phyloP scores from a whole-genome alignment of 2,113 vertebrate genomes.

The Motacilla alba region DNA sequence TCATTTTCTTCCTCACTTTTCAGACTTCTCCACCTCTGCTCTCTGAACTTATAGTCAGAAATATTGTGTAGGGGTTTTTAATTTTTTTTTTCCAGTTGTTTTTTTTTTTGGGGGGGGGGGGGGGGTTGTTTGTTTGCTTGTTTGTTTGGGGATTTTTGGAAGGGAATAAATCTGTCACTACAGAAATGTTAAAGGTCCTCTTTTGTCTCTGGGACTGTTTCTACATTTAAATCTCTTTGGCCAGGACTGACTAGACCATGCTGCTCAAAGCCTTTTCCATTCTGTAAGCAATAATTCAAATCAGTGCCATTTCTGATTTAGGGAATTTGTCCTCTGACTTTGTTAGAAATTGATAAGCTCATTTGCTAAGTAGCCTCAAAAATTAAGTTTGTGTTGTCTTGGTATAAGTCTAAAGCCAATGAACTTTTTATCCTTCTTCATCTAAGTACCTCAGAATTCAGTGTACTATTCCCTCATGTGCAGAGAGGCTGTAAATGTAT shows the following conservation, averaged over 20 bases:
- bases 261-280: not conserved
- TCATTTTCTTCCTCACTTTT: not conserved
- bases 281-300: not conserved
- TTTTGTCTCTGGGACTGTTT: not conserved
- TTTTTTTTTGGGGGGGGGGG: too few relatives aligned
- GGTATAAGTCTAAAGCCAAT: not conserved
- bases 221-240: fast-evolving
- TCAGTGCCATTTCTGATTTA: not conserved
- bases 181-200: not conserved
- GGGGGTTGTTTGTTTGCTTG: not conserved
- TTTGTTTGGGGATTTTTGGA: not conserved
- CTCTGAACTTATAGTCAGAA: not conserved
- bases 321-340: not conserved
- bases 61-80: not conserved
- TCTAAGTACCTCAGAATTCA: not conserved
- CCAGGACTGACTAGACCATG: not conserved
- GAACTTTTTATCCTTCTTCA: not conserved
- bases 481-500: not conserved
- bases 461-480: fast-evolving
- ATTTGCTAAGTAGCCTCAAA: not conserved
- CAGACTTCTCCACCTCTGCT: not conserved
- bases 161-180: not conserved
- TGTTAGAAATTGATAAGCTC: not conserved
- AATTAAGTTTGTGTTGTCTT: not conserved
- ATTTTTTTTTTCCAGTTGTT: not conserved